These are phyloP conservation scores for Lophochroa leadbeateri DNA, from an alignment of 2,113 vertebrate species.

Conservation along the genomic window DNA sequence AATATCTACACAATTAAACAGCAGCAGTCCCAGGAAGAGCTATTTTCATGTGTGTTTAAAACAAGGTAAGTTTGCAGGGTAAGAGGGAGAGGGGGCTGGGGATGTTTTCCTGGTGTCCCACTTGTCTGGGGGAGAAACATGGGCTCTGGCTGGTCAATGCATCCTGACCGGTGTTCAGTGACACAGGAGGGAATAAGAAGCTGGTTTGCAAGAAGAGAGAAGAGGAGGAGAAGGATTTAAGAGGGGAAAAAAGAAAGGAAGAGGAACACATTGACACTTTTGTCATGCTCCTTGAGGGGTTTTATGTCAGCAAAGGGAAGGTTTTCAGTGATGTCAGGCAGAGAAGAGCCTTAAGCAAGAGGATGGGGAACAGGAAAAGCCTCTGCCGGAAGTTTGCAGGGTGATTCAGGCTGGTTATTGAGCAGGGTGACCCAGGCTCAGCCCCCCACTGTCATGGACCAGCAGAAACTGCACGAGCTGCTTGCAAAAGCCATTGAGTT, in stretches of 20 bases:
- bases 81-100: neutral
- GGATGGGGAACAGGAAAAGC: neutral
- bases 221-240: neutral
- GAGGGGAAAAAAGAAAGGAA: neutral
- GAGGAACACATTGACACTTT: neutral
- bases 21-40: neutral
- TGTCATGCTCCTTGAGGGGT: neutral
- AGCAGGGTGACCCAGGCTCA: neutral
- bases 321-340: neutral
- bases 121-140: neutral
- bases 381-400: neutral
- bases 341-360: neutral
- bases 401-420: neutral
- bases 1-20: conserved; percentile 52
- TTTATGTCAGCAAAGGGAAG: neutral
- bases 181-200: neutral
- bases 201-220: neutral
- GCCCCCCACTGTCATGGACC: neutral
- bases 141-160: neutral
- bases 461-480: neutral
- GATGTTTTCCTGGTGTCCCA: neutral
- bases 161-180: neutral
- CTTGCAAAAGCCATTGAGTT: neutral
- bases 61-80: neutral
- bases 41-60: neutral